Conservation (phyloP, 2,113 vertebrate genomes). For the Rhegmatorhina hoffmannsi region DNA sequence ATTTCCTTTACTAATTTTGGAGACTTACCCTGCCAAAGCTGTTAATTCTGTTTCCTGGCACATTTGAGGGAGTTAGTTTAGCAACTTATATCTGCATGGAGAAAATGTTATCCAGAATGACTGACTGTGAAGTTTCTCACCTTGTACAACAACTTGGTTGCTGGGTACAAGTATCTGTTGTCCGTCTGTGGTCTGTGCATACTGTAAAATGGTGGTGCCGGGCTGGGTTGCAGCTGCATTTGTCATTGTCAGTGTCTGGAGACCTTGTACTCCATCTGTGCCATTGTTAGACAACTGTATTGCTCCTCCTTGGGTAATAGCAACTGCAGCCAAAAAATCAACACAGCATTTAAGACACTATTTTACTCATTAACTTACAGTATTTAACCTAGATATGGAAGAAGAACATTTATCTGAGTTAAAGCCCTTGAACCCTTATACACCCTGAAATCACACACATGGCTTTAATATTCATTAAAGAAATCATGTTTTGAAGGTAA, state of each 20-base stretch:
- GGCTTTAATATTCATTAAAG: not conserved
- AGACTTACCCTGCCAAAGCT: not conserved
- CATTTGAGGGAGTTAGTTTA: not conserved
- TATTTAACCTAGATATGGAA: constrained; percentile 16
- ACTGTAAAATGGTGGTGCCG: constrained; percentile 96
- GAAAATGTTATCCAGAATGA: not conserved
- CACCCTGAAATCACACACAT: not conserved
- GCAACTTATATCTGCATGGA: not conserved
- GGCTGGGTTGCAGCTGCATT: constrained; percentile 88
- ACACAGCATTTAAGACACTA: constrained; percentile 46
- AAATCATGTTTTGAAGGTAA: not conserved
- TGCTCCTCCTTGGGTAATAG: constrained; percentile 97
- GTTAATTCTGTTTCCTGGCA: constrained; percentile 22
- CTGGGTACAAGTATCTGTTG: constrained; percentile 98
- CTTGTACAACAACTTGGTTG: constrained; percentile 99
- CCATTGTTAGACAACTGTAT: constrained; percentile 98
- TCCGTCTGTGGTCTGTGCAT: constrained; percentile 97
- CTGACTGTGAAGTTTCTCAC: constrained; percentile 74
- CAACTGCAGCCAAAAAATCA: constrained; percentile 80
- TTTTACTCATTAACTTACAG: constrained; percentile 15
- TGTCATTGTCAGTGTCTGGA: constrained; percentile 96
- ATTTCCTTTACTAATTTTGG: not conserved
- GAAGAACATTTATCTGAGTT: not conserved
- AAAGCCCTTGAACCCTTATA: not conserved
- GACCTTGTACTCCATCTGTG: constrained; percentile 94